A percentile compares a stretch with the other conserved stretches of the same genome.
Evolutionary conservation across 2,888 invertebrate species (phyloP).

Genomic region (Spicauda simplicius): DNA sequence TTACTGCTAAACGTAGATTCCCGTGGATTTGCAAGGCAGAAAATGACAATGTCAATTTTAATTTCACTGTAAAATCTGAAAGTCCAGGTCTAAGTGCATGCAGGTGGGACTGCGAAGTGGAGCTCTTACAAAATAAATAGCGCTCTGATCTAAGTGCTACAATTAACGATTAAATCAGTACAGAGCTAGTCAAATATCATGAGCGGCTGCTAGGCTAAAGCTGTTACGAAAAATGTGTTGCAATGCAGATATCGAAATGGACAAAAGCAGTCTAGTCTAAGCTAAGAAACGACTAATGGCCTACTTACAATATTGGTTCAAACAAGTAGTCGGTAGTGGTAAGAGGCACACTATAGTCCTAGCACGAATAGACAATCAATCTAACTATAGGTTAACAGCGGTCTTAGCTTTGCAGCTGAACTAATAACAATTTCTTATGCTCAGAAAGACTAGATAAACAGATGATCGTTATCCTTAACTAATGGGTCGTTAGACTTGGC

Average conservation of each 20-base stretch:
- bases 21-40: no score
- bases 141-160: neutral
- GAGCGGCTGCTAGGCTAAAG: slow-evolving; percentile 21
- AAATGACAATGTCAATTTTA: no score
- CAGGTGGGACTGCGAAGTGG: no score
- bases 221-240: slow-evolving; percentile 38
- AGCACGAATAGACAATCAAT: neutral
- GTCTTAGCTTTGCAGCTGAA: neutral
- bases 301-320: slow-evolving; percentile 33
- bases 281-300: slow-evolving; percentile 27
- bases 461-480: neutral
- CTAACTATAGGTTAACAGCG: neutral
- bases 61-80: no score
- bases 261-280: slow-evolving; percentile 44
- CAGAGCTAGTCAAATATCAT: slow-evolving; percentile 21
- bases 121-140: neutral
- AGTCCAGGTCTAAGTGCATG: no score
- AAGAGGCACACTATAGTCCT: neutral
- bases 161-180: slow-evolving; percentile 9
- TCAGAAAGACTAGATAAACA: neutral
- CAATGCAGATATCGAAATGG: slow-evolving; percentile 42
- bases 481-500: neutral
- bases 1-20: no score
- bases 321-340: neutral
- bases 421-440: neutral